Evolutionary conservation across 2,797 vertebrate species (phyloP).

Genomic region (Paguma larvata): DNA sequence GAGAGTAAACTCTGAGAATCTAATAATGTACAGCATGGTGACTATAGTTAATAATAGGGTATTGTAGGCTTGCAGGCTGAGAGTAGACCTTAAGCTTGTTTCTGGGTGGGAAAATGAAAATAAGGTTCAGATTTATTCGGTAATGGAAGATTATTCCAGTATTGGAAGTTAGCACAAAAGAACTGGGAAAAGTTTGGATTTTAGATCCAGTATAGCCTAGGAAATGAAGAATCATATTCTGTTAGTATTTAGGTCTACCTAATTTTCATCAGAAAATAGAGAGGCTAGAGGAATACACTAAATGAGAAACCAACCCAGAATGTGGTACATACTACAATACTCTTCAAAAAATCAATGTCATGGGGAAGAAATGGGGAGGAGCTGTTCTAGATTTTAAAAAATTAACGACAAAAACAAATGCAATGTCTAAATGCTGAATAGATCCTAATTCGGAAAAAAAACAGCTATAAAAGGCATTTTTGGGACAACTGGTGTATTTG

Average conservation of each 20-base stretch:
- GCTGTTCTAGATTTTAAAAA: not conserved
- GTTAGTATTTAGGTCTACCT: constrained; percentile 34
- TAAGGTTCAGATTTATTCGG: constrained; percentile 4
- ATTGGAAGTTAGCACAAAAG: not conserved
- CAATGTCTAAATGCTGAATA: constrained; percentile 20
- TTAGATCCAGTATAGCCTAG: not conserved
- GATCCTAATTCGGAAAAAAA: not conserved
- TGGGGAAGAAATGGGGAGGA: not conserved
- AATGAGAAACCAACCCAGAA: constrained; percentile 42
- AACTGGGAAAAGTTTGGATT: not conserved
- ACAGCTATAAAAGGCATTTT: constrained; percentile 6
- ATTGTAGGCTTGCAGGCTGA: not conserved
- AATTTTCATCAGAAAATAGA: constrained; percentile 30
- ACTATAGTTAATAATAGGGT: not conserved
- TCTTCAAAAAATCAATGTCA: not conserved
- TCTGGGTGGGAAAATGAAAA: not conserved
- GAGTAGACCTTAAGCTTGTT: not conserved
- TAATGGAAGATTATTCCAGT: not conserved
- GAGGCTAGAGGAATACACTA: not conserved
- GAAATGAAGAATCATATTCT: not conserved
- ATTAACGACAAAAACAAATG: not conserved
- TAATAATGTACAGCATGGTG: not conserved
- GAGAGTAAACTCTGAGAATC: not conserved
- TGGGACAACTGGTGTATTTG: not conserved
- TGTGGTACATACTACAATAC: not conserved